Conservation (phyloP, 2,888 invertebrate species). For the Criorhina ranunculi region DNA sequence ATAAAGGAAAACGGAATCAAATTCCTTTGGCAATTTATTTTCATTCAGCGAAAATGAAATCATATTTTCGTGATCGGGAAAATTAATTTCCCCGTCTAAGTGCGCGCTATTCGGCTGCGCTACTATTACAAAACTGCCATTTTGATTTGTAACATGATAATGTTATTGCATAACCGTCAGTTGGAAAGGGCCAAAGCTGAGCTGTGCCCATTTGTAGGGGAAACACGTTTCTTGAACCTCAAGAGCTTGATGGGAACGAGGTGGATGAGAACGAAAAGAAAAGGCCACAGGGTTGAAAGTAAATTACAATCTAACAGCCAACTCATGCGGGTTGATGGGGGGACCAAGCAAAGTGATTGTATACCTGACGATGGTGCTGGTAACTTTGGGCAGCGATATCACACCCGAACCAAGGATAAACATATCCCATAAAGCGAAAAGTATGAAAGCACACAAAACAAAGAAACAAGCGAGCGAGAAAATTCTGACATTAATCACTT, state of each 20-base stretch:
- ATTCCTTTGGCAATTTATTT: slow-evolving; percentile 75
- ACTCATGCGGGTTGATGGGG: slow-evolving; percentile 22
- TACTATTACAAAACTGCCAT: slow-evolving; percentile 40
- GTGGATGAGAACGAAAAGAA: neutral
- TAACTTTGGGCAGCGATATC: slow-evolving; percentile 8
- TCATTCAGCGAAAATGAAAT: slow-evolving; percentile 75
- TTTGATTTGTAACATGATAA: slow-evolving; percentile 66
- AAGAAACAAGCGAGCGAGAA: slow-evolving; percentile 15
- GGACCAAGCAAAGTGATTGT: slow-evolving; percentile 9
- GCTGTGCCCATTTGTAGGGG: slow-evolving; percentile 21
- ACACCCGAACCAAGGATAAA: slow-evolving; percentile 17
- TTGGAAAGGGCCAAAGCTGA: neutral
- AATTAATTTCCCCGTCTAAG: slow-evolving; percentile 67
- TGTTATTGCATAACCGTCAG: slow-evolving; percentile 47
- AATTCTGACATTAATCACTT: slow-evolving; percentile 52
- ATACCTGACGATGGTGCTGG: slow-evolving; percentile 5
- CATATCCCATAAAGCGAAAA: slow-evolving; percentile 15
- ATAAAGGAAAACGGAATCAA: slow-evolving; percentile 54
- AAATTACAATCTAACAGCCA: slow-evolving; percentile 32
- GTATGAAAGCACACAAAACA: slow-evolving; percentile 1
- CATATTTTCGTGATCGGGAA: slow-evolving; percentile 76
- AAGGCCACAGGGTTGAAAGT: slow-evolving; percentile 30
- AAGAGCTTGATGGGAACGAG: neutral
- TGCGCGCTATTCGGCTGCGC: slow-evolving; percentile 29
- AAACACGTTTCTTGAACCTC: slow-evolving; percentile 15